Percentiles rank a stretch among this genome's conserved stretches.
Conservation (phyloP, 2,797 vertebrate genomes). For the Neoniphon sammara region DNA sequence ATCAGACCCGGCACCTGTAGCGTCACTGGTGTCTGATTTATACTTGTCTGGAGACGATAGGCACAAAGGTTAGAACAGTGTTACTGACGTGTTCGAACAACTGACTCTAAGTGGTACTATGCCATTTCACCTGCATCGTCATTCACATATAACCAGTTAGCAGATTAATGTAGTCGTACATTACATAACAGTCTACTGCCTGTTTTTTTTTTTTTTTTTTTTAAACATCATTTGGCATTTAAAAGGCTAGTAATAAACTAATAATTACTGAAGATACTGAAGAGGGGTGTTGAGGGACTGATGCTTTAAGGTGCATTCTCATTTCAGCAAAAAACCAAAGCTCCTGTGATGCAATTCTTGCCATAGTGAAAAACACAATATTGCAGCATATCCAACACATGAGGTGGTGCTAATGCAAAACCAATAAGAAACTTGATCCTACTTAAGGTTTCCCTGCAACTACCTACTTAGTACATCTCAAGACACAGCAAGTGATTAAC, state of each 20-base stretch:
- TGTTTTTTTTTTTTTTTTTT: background rate
- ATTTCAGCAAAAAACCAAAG: no score
- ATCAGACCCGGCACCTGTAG: slow-evolving; percentile 94
- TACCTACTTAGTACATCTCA: no score
- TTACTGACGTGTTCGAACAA: background rate
- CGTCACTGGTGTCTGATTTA: slow-evolving; percentile 95
- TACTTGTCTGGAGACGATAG: slow-evolving; percentile 84
- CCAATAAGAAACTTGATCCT: no score
- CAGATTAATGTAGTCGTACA: background rate
- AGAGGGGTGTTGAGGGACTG: background rate
- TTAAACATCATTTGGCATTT: background rate
- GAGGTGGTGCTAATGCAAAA: no score
- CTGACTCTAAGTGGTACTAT: background rate
- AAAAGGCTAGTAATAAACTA: background rate
- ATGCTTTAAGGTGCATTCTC: no score
- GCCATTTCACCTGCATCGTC: background rate
- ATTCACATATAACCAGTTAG: background rate
- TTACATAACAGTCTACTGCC: background rate
- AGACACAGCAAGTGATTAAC: no score
- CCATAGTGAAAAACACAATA: no score
- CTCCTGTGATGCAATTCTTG: no score
- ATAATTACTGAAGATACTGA: background rate
- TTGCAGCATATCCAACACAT: no score
- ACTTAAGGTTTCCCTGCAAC: no score
- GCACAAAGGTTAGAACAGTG: slow-evolving; percentile 9